Percentiles rank a stretch among this genome's conserved stretches.
phyloP scores from a whole-genome alignment of 2,797 vertebrate genomes.

The Sandelia bainsii region DNA sequence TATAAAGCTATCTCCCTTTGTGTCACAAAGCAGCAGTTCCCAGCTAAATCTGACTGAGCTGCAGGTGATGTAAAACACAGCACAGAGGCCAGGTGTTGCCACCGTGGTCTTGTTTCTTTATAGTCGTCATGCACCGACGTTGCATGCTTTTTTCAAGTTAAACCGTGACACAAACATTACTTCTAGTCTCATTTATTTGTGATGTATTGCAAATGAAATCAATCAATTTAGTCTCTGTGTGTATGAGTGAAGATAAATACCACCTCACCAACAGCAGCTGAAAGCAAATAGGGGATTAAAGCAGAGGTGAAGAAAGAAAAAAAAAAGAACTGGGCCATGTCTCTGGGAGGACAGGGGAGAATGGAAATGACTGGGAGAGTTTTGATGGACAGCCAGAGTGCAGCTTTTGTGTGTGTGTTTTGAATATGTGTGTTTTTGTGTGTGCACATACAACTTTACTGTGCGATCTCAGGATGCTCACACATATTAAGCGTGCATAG shows the following conservation, averaged over 20 bases:
- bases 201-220: constrained; percentile 37
- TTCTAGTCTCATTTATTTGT: constrained; percentile 9
- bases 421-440: not conserved
- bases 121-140: constrained; percentile 1
- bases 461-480: constrained; percentile 37
- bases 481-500: constrained; percentile 42
- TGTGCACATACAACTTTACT: constrained; percentile 23
- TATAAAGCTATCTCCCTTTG: not conserved
- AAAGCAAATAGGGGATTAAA: constrained; percentile 63
- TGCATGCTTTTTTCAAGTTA: constrained; percentile 1
- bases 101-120: not conserved
- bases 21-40: not conserved
- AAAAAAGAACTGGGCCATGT: constrained; percentile 47
- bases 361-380: constrained; percentile 43
- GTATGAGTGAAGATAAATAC: constrained; percentile 50
- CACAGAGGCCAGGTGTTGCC: not conserved
- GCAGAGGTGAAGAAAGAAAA: constrained; percentile 32
- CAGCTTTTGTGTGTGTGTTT: constrained; percentile 8
- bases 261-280: constrained; percentile 36
- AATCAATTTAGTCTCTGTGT: constrained; percentile 45
- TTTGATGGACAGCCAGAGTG: constrained; percentile 52
- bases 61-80: not conserved
- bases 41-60: not conserved
- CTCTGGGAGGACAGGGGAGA: constrained; percentile 35
- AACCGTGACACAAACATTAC: constrained; percentile 11